Base-by-base conservation (phyloP, 2,888 invertebrate species). In the Mythimna lalbum region DNA sequence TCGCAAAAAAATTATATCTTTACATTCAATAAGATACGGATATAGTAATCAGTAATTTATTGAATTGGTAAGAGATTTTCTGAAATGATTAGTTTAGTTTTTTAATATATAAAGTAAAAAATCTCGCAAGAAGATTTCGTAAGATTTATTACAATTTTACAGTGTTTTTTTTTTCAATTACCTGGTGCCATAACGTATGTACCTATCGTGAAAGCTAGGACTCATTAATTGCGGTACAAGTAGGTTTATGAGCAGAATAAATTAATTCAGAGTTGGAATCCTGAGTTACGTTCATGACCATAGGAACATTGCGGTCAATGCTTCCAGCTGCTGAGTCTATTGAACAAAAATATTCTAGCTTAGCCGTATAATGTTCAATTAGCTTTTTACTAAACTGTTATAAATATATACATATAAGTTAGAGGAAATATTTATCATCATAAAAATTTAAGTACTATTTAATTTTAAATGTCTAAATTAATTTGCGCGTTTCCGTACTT, bases 301-400 rank as follows among this genome's bases (percentile, higher is more conserved):
- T 47, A 53, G 14, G 10, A 52, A 63, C 55, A 63, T 73, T 66
- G 50, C 53, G 64, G 78, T 65, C 64, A 73, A 63, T 73, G 63
- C 17, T 47, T 63, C 59, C 50, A 78, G 5, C 23, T 66, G 43
- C 19, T 78, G 43, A 21, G 27, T 49, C 50, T 77, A 43, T 23
- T 52, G 27, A 52, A 43, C 50, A 3, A 21, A 33, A 63, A 50
- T 55, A 7, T 23, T 39, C 36, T 9, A 43, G 56, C 6, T 33
- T n/a, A 17, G 33, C n/a, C 14, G 23, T 27, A 21, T 27, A 36
- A 27, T 27, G 27, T 27, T 27, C 27, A 27, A 27, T 6, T 39
- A 50, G 12, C 14, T 14, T 52, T 27, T 43, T n/a, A 33, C 49
- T 27, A 36, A 19, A 27, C 12, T 49, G 12, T 59, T 61, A 7